Percentiles rank a stretch among this genome's conserved stretches.
phyloP scores from a whole-genome alignment of 1,140 invertebrate genomes.

The Drosophila navojoa region DNA sequence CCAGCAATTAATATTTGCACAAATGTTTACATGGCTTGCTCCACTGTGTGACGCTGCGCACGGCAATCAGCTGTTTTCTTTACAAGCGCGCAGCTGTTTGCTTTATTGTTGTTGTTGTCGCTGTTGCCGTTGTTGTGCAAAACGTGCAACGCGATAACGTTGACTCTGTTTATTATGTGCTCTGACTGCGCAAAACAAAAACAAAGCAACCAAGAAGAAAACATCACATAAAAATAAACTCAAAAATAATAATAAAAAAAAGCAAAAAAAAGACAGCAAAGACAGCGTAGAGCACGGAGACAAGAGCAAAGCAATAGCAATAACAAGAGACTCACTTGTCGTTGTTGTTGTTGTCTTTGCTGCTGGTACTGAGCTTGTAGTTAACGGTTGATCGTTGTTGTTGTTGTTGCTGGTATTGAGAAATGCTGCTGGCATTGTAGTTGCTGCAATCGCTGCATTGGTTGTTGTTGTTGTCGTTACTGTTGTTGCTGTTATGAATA shows the following conservation, averaged over 20 bases:
- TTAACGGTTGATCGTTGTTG: not conserved
- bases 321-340: slow-evolving; percentile 63
- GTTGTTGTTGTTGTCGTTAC: slow-evolving; percentile 14
- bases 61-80: slow-evolving; percentile 53
- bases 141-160: slow-evolving; percentile 37
- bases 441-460: slow-evolving; percentile 8
- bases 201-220: slow-evolving; percentile 7
- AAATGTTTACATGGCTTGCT: not conserved
- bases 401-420: slow-evolving; percentile 2
- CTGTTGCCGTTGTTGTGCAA: slow-evolving; percentile 16
- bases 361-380: not conserved
- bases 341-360: slow-evolving; percentile 25
- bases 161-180: slow-evolving; percentile 9
- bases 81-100: slow-evolving; percentile 55
- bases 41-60: slow-evolving; percentile 59
- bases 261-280: slow-evolving; percentile 16
- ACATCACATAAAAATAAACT: too few species aligned
- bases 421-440: slow-evolving; percentile 23
- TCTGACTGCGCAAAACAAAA: slow-evolving; percentile 25
- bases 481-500: slow-evolving; percentile 14
- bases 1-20: not conserved
- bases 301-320: slow-evolving; percentile 45
- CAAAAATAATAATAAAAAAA: not conserved
- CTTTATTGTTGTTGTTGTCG: slow-evolving; percentile 13
- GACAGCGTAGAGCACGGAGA: slow-evolving; percentile 10